Conservation (phyloP, 2,113 vertebrate species). For the Calonectris borealis region DNA sequence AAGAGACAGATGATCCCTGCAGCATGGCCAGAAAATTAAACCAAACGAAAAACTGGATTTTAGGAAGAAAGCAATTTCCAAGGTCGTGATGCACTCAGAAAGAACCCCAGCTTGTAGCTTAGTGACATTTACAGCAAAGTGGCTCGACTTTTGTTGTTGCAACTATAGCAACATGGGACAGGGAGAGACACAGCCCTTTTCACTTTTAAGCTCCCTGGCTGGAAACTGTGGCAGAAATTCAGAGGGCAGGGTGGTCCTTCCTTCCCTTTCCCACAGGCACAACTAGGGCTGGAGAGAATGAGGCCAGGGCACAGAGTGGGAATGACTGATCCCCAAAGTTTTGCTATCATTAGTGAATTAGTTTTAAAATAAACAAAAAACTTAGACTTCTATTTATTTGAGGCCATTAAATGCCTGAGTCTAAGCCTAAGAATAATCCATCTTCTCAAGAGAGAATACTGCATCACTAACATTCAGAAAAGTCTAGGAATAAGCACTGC, state of each 20-base stretch:
- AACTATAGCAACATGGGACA: neutral
- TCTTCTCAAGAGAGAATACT: neutral
- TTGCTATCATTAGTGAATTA: neutral
- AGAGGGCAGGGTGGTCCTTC: neutral
- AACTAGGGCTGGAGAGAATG: neutral
- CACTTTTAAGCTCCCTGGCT: neutral
- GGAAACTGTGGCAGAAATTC: neutral
- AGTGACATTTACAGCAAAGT: neutral
- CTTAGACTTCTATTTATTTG: neutral
- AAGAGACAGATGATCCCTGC: neutral
- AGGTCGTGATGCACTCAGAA: rapidly evolving
- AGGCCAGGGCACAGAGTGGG: neutral
- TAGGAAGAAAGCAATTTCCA: neutral
- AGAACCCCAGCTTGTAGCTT: neutral
- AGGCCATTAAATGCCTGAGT: neutral
- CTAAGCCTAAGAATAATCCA: neutral
- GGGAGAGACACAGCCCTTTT: neutral
- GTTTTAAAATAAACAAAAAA: neutral
- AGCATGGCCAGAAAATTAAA: neutral
- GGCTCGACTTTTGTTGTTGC: neutral
- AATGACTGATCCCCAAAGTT: neutral
- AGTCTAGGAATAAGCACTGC: neutral
- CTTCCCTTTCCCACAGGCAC: neutral
- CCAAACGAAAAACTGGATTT: neutral
- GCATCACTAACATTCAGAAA: neutral